Percentiles rank a stretch among this genome's conserved stretches.
Evolutionary conservation across 30 jellyfish, hydroid and myxozoan species (phyloP).

Genomic region (Hydractinia echinata): DNA sequence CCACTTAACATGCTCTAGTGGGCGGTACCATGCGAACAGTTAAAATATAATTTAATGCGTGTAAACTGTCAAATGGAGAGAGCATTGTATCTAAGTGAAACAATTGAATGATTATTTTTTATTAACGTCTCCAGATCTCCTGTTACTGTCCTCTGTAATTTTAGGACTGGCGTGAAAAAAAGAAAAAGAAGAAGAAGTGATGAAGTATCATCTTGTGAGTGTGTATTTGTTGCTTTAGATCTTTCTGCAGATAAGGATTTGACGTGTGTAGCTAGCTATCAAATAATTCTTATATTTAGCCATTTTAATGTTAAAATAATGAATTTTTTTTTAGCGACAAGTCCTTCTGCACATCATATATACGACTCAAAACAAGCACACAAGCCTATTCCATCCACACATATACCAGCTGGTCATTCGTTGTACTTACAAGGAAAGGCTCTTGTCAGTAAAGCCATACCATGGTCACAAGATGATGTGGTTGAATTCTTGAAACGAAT

Average conservation of each 20-base stretch:
- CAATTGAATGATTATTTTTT: no score
- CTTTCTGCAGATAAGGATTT: background rate
- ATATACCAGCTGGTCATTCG: conserved; percentile 36
- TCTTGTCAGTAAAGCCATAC: conserved; percentile 45
- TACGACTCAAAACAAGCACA: background rate
- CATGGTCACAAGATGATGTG: conserved; percentile 84
- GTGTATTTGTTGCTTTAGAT: background rate
- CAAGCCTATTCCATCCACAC: conserved; percentile 35
- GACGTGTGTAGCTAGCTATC: background rate
- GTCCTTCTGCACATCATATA: conserved; percentile 13
- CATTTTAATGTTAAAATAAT: background rate
- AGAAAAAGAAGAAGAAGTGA: conserved; percentile 38
- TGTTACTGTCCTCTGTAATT: no score
- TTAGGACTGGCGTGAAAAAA: background rate
- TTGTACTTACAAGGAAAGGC: background rate
- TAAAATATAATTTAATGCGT: no score
- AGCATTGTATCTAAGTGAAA: no score
- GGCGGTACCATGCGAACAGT: no score
- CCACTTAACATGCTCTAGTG: no score
- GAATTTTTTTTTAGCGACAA: background rate
- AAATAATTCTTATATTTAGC: no score
- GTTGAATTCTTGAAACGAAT: conserved; percentile 58
- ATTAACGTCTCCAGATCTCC: no score
- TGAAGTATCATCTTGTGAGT: conserved; percentile 41
- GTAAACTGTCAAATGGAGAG: no score